Percentiles rank a stretch among this genome's conserved stretches.
phyloP scores from a whole-genome alignment of 2,797 vertebrate species.

The Mastacembelus armatus region DNA sequence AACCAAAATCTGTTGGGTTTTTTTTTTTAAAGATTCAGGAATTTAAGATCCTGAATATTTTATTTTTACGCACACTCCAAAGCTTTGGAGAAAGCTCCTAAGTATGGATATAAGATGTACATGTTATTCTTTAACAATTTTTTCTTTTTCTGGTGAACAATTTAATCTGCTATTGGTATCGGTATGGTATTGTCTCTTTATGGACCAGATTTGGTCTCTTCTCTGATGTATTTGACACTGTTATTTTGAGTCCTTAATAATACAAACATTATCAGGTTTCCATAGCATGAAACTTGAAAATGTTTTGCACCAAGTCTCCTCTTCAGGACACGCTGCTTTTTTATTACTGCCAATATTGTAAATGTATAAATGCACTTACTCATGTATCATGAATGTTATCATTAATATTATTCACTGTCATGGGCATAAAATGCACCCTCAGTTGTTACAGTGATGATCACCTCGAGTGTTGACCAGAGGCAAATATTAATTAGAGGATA shows the following conservation, averaged over 20 bases:
- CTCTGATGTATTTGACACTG: too few relatives aligned
- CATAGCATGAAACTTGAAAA: conserved; percentile 40
- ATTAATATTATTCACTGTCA: conserved; percentile 20
- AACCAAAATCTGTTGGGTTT: conserved; percentile 50
- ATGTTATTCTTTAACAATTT: conserved; percentile 45
- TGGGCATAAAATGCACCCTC: background rate
- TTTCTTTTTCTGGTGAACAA: too few relatives aligned
- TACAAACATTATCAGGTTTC: conserved; percentile 7
- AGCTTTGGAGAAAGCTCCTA: conserved; percentile 60
- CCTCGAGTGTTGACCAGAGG: background rate
- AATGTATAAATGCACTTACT: conserved; percentile 32
- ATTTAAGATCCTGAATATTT: conserved; percentile 48
- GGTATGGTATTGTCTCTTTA: conserved; percentile 66
- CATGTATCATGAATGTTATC: conserved; percentile 27
- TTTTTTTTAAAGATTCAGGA: conserved; percentile 49
- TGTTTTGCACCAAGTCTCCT: too few relatives aligned
- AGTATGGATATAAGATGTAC: conserved; percentile 42
- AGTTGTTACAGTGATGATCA: background rate
- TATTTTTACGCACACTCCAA: conserved; percentile 46
- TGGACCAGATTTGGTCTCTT: conserved; percentile 49
- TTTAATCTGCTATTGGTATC: too few relatives aligned
- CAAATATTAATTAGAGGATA: background rate
- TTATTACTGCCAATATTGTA: conserved; percentile 22
- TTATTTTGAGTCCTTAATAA: conserved; percentile 15
- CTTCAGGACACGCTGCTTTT: conserved; percentile 9